Base-by-base conservation (phyloP, 2,797 vertebrate species). In the Poeciliopsis presidionis region DNA sequence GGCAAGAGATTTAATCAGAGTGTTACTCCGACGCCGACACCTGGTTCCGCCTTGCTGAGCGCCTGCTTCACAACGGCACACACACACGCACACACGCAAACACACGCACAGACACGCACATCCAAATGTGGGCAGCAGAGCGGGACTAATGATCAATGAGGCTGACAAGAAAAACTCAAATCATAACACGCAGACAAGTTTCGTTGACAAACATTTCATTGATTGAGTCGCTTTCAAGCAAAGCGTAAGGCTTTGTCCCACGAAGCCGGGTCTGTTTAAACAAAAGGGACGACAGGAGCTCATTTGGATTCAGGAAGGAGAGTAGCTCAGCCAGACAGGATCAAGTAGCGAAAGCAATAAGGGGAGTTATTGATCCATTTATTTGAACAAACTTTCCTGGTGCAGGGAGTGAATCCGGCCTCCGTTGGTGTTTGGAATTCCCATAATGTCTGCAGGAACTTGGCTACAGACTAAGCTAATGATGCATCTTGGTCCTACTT, bases 321-420 rank as follows among this genome's bases (percentile, higher is more conserved):
- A 82, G 70, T 75, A 77, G 53, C 39, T 33, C 80, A 67, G 74
- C 75, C 76, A 85, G 77, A 72, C 73, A 70, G 53, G 81, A 76
- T 90, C 80, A 89, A 87, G 82, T 77, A 75, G 74, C 45, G 30
- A 87, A 83, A 85, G 82, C 82, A 82, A 89, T 93, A 84, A 90
- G 79, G 86, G 76, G 75, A 85, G 57, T 75, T 86, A 90, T 89
- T 83, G 87, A 92, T 93, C 74, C 55, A 73, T 93, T 88, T 89
- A 87, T 90, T 90, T 89, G 83, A 81, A 79, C 57, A 72, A 83
- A 81, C 7, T 55, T 90, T 80, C 86, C 65, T 75, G 57, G 78
- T 84, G 89, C 87, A 85, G 80, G 78, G 76, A 89, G 73, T 72
- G 69, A 84, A 87, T 84, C 82, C 86, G 72, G 83, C 81, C 83